These are phyloP conservation scores for Mesitornis unicolor DNA, from an alignment of 2,113 vertebrate genomes.

Conservation along the genomic window DNA sequence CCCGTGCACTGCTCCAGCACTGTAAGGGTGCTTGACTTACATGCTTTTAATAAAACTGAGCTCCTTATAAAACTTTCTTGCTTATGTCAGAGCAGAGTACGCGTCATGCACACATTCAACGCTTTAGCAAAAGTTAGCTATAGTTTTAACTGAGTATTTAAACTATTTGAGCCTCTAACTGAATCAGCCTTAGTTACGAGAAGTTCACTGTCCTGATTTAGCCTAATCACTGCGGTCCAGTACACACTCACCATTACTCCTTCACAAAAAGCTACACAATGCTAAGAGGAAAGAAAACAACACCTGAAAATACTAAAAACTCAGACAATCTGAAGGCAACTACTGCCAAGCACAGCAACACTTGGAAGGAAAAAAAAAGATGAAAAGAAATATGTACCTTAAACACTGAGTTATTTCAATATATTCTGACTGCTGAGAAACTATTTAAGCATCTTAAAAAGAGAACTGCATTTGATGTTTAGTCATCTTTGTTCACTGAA, in stretches of 20 bases:
- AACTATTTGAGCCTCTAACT: not conserved
- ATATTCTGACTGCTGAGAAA: not conserved
- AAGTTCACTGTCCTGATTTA: not conserved
- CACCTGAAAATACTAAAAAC: not conserved
- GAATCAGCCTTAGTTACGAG: not conserved
- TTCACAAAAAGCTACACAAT: accelerated
- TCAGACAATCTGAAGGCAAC: not conserved
- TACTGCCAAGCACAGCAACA: not conserved
- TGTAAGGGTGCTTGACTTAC: not conserved
- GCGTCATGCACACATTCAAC: not conserved
- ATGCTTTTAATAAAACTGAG: not conserved
- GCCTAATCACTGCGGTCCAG: not conserved
- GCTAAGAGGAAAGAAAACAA: not conserved
- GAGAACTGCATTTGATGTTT: not conserved
- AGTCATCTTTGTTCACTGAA: not conserved
- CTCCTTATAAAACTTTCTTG: not conserved
- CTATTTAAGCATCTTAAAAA: not conserved
- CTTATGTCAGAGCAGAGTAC: not conserved
- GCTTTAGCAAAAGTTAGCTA: not conserved
- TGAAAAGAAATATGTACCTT: not conserved
- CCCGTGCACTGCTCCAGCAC: not conserved
- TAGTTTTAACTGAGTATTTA: not conserved
- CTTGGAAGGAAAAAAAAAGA: not conserved
- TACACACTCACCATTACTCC: not conserved
- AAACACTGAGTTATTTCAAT: not conserved